Percentiles rank a stretch among this genome's conserved stretches.
Evolutionary conservation across 2,797 vertebrate genomes (phyloP).

Genomic region (Danio aesculapii): DNA sequence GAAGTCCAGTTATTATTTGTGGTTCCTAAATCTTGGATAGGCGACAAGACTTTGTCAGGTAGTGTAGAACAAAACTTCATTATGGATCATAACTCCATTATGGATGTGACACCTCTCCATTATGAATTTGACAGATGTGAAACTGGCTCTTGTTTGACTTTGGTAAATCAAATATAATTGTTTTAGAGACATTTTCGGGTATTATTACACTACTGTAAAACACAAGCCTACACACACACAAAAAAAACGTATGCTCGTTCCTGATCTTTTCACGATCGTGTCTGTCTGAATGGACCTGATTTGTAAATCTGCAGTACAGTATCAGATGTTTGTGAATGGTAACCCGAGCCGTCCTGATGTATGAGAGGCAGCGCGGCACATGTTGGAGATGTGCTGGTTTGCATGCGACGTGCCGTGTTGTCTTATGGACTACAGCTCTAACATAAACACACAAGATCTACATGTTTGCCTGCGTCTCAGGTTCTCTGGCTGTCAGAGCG

Average conservation of each 20-base stretch:
- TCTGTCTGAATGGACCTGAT: slow-evolving; percentile 32
- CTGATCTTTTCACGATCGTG: not conserved
- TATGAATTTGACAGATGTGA: too few relatives aligned
- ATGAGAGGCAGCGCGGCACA: slow-evolving; percentile 20
- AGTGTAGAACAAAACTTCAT: too few relatives aligned
- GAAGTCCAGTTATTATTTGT: too few relatives aligned
- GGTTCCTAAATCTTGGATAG: too few relatives aligned
- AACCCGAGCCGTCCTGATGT: slow-evolving; percentile 29
- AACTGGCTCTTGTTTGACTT: too few relatives aligned
- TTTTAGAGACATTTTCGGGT: too few relatives aligned
- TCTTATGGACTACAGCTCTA: slow-evolving; percentile 64
- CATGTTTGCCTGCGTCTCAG: slow-evolving; percentile 75
- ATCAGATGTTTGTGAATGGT: slow-evolving; percentile 45
- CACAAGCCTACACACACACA: too few relatives aligned
- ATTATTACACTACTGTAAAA: too few relatives aligned
- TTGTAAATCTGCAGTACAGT: slow-evolving; percentile 26
- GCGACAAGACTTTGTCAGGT: too few relatives aligned
- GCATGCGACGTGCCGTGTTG: slow-evolving; percentile 74
- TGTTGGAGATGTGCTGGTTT: slow-evolving; percentile 73
- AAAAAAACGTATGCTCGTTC: not conserved
- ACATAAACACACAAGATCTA: slow-evolving; percentile 76
- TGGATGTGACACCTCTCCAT: too few relatives aligned
- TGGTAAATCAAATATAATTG: too few relatives aligned
- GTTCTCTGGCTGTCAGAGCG: slow-evolving; percentile 55
- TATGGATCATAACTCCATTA: too few relatives aligned